Conservation (phyloP, 2,113 vertebrate genomes). For the Lanius collurio region DNA sequence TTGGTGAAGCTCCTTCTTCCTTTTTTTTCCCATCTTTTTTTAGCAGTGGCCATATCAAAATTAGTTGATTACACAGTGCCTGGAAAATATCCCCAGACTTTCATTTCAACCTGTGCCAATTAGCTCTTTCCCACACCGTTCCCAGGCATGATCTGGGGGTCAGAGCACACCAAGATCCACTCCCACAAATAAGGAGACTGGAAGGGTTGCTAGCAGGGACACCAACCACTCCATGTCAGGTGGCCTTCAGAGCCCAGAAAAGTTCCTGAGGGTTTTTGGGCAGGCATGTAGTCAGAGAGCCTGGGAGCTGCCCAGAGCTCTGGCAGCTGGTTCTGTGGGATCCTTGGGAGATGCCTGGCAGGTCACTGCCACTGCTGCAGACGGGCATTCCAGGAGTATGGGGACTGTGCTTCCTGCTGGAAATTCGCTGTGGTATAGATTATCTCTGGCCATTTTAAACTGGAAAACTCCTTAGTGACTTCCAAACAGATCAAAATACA, state of each 20-base stretch:
- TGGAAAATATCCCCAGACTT: neutral
- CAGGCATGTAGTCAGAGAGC: neutral
- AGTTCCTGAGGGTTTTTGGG: neutral
- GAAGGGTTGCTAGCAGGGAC: neutral
- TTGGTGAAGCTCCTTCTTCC: neutral
- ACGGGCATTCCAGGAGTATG: accelerated
- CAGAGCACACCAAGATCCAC: neutral
- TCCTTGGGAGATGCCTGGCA: neutral
- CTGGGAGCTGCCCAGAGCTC: neutral
- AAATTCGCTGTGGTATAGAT: neutral
- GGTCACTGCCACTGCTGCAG: neutral
- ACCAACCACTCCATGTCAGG: neutral
- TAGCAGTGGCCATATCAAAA: neutral
- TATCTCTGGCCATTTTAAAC: neutral
- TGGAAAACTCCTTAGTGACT: neutral
- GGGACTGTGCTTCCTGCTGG: neutral
- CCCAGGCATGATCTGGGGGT: neutral
- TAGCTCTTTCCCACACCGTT: neutral
- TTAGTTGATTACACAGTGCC: neutral
- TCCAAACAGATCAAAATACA: neutral
- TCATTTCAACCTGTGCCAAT: neutral
- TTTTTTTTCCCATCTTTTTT: neutral
- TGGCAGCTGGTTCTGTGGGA: neutral
- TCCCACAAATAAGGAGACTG: neutral
- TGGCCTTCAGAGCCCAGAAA: neutral